Base-by-base conservation (phyloP, 2,113 vertebrate genomes). In the Crotalus tigris region DNA sequence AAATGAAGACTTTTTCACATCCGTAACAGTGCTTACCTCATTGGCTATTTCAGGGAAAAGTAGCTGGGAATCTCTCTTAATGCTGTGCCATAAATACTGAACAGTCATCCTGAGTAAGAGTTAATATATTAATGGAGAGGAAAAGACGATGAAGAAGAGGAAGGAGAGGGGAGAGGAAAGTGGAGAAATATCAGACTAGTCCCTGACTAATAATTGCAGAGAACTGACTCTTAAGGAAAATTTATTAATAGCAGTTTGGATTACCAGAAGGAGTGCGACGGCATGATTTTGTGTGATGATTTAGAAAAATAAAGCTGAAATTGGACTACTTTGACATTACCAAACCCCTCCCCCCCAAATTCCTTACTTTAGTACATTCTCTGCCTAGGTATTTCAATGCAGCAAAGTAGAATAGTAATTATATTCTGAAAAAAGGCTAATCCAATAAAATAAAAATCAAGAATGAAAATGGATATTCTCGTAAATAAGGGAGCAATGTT, bases 1-100 rank as follows among this genome's bases (percentile, higher is more conserved):
- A 90, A 91, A 92, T 9, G 11, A 88, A 91, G 95, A 90, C 93
- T 93, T 92, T 97, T 96, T 97, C 96, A 96, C 95, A 97, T 96
- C 96, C 95, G 93, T 95, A 89, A 94, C 93, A 88, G 91, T 53
- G 91, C 26, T 96, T 95, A 96, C 95, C 88, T 96, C 95, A 97
- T 75, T 1, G 94, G 85, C 61, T 94, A 95, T 91, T 93, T 95
- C 90, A 95, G 96, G 96, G 97, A 94, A 94, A 92, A 93, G 87
- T 54, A 92, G 92, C 92, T 91, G 64, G 86, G 93, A 95, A 94
- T 93, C 94, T 94, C 88, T 96, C 61, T 93, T 87, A 21, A 94
- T 57, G 88, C 94, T 94, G 11, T 89, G 93, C 85, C 93, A 51
- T 49, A 93, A 92, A 58, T 87, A 93, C 54, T 85, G 49, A 53